These are phyloP conservation scores for Anolis carolinensis DNA, from an alignment of 2,113 vertebrate species.

Conservation along the genomic window DNA sequence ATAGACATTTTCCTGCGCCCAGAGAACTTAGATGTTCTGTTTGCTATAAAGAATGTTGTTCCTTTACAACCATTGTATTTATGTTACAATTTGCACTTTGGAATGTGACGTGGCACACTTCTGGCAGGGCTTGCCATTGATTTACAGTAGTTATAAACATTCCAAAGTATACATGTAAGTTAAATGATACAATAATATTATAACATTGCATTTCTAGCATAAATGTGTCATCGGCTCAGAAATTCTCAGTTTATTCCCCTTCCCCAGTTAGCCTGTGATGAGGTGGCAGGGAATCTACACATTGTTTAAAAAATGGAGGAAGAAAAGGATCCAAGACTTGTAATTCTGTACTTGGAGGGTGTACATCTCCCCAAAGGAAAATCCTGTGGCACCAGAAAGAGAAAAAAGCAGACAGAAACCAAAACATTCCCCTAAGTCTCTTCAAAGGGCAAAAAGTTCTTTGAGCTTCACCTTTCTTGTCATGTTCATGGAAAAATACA, in stretches of 20 bases:
- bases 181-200: constrained; percentile 75
- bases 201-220: constrained; percentile 75
- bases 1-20: not conserved
- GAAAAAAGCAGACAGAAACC: constrained; percentile 7
- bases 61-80: constrained; percentile 71
- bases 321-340: constrained; percentile 28
- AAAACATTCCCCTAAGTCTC: constrained; percentile 17
- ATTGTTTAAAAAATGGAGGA: constrained; percentile 20
- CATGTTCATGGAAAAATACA: constrained; percentile 50
- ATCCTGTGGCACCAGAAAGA: not conserved
- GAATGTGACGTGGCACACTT: constrained; percentile 69
- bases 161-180: constrained; percentile 79
- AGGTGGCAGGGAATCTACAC: constrained; percentile 55
- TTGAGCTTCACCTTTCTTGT: constrained; percentile 48
- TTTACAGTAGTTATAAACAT: constrained; percentile 80
- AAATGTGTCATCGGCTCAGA: constrained; percentile 71
- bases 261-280: constrained; percentile 53
- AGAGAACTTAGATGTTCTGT: constrained; percentile 17
- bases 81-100: constrained; percentile 71
- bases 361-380: constrained; percentile 35
- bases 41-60: constrained; percentile 54
- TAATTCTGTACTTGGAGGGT: constrained; percentile 32
- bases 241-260: constrained; percentile 51
- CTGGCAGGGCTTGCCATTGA: constrained; percentile 64
- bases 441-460: constrained; percentile 33